Evolutionary conservation across 2,888 invertebrate genomes (phyloP), one percentile per base, ranked within the genome.

Genomic region (Digitonthophagus gazella): DNA sequence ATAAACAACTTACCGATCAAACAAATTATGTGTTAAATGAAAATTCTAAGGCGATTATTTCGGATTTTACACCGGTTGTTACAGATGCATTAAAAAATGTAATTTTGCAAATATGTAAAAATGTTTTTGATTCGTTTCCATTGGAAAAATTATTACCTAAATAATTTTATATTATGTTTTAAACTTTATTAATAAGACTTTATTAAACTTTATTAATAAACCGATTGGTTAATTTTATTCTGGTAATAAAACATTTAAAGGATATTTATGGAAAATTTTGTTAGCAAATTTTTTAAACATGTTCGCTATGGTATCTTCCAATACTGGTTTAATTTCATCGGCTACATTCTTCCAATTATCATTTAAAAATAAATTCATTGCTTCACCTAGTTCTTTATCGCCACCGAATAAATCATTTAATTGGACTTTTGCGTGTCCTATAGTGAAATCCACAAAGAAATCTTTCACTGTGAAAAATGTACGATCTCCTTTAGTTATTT

Each of bases 341-440:
- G 89, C 86, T 0, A 93, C 84, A 22, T 85, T 86, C 75, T 87
- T 86, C 93, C 93, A 93, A 78, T 93, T 92, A 63, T 92, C 90
- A 77, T 93, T 93, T 16, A 93, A 80, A 78, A 93, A 92, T 22
- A 86, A 80, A 79, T 93, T 93, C 90, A 93, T 90, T 1, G 90
- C 86, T 15, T 88, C 85, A 88, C 89, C 88, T 28, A 92, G 80
- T 70, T 89, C 87, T 67, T 85, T 83, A 73, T 93, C 91, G 0
- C 90, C 91, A 71, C 91, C 89, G 76, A 93, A 93, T 0, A 93
- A 84, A 82, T 93, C 88, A 15, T 90, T 88, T 64, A 93, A 81
- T 72, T 89, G 85, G 72, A 93, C 84, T 11, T 86, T 83, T 0
- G 90, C 91, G 65, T 86, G 83, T 0, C 88, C 89, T 1, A 93